Evolutionary conservation across 2,113 vertebrate genomes (phyloP).

Genomic region (Malurus melanocephalus): DNA sequence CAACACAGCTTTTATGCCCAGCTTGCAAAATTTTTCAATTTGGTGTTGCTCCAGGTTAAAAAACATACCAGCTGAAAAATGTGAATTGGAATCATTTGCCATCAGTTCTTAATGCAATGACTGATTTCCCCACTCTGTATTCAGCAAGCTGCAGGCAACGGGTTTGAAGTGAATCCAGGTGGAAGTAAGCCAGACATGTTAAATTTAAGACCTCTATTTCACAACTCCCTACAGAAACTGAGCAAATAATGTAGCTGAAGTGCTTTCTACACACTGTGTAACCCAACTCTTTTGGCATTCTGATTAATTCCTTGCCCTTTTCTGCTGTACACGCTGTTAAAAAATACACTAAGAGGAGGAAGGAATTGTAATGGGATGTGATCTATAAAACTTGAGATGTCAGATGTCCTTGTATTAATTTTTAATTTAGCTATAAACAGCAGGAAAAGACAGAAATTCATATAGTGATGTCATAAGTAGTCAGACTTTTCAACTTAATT

Average conservation of each 20-base stretch:
- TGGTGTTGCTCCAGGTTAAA: slow-evolving; percentile 70
- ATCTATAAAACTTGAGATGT: slow-evolving; percentile 28
- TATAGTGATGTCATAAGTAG: neutral
- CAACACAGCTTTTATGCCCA: slow-evolving; percentile 43
- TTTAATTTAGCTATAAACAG: slow-evolving; percentile 26
- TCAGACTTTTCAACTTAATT: slow-evolving; percentile 4
- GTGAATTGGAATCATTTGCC: slow-evolving; percentile 71
- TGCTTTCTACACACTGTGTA: slow-evolving; percentile 63
- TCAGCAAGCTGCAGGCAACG: slow-evolving; percentile 62
- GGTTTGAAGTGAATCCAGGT: slow-evolving; percentile 75
- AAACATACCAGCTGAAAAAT: slow-evolving; percentile 69
- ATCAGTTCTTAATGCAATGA: slow-evolving; percentile 71
- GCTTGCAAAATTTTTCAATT: slow-evolving; percentile 71
- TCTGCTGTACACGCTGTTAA: slow-evolving; percentile 40
- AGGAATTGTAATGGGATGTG: slow-evolving; percentile 35
- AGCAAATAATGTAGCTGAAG: slow-evolving; percentile 73
- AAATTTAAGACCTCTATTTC: slow-evolving; percentile 75
- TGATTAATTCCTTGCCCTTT: slow-evolving; percentile 55
- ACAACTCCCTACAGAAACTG: slow-evolving; percentile 74
- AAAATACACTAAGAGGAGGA: slow-evolving; percentile 31
- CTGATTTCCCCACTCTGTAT: slow-evolving; percentile 72
- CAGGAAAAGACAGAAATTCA: neutral
- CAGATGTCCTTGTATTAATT: slow-evolving; percentile 39
- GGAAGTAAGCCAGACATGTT: slow-evolving; percentile 71
- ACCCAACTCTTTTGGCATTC: slow-evolving; percentile 58